Evolutionary conservation across 2,797 vertebrate genomes (phyloP), one percentile per base, ranked within the genome.

Genomic region (Oceanodroma leucorhoa): DNA sequence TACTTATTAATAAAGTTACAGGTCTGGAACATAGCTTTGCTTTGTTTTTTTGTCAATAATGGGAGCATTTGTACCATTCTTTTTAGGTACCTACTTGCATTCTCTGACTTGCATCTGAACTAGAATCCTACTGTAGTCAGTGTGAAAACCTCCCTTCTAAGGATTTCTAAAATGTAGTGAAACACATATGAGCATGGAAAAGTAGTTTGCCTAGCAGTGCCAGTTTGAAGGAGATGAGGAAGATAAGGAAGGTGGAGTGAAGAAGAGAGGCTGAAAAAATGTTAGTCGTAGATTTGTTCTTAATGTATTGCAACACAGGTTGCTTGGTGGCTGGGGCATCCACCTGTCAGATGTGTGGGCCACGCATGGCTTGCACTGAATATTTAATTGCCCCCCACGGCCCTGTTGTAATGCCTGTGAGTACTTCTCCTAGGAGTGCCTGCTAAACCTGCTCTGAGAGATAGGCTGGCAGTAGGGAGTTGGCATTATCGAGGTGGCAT

Each of bases 311-410:
- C 43, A 41, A 9, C 29, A 6, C 20, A 43, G 26, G 26, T 36
- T 43, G 29, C 10, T 10, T 21, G 3, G 1, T 13, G 50, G 24
- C 22, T 10, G 50, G 17, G 26, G 12, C 10, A 57, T 15, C n/a
- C n/a, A 5, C 30, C 36, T 69, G 9, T 71, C 0, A 19, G 8
- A 19, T 43, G 43, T 43, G 0, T 40, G 40, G 36, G 12, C 38
- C 29, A 54, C 9, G 2, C 1, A 1, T 16, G 55, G 57, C 26
- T 69, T 64, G 41, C 41, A 22, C 15, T 15, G 58, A 45, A 29
- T 23, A 20, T 40, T 55, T 55, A 18, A 36, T 64, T 88, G 16
- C 5, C 5, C 5, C 5, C 12, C 5, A 0, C 26, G n/a, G n/a
- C 26, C 14, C 43, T 66, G 2, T 16, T 1, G 1, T 41, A 32